A percentile compares a stretch with the other conserved stretches of the same genome.
These are phyloP conservation scores for Loriculus beryllinus DNA, from an alignment of 2,797 vertebrate genomes.

Conservation along the genomic window DNA sequence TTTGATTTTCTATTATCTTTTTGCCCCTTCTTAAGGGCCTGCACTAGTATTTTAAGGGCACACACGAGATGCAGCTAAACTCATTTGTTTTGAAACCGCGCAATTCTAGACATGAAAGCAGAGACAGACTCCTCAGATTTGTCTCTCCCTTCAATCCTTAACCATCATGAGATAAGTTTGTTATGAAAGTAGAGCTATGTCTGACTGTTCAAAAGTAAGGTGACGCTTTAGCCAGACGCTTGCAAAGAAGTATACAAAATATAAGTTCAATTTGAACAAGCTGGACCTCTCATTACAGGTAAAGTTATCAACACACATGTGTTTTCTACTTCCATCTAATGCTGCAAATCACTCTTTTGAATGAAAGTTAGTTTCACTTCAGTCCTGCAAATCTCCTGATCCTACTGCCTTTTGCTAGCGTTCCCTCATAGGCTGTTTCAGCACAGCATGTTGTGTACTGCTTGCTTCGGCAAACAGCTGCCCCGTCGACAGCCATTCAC, in stretches of 20 bases:
- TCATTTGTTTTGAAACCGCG: slow-evolving; percentile 1
- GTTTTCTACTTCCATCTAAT: neutral
- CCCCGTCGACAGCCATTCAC: neutral
- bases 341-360: neutral
- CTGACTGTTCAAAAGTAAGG: neutral
- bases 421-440: neutral
- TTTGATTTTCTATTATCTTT: slow-evolving; percentile 25
- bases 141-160: slow-evolving; percentile 59
- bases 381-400: slow-evolving; percentile 14
- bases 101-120: slow-evolving; percentile 42
- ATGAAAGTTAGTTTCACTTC: slow-evolving; percentile 2
- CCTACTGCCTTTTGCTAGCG: neutral
- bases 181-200: neutral
- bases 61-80: neutral
- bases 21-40: slow-evolving; percentile 47
- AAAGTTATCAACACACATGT: neutral
- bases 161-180: neutral
- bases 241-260: neutral
- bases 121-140: slow-evolving; percentile 32
- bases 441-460: neutral
- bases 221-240: neutral
- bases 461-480: neutral
- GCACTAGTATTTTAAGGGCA: neutral
- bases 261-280: neutral
- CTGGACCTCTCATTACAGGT: neutral